Evolutionary conservation across 1,140 invertebrate species (phyloP), one percentile per base, ranked within the genome.

Genomic region (Drosophila ananassae): DNA sequence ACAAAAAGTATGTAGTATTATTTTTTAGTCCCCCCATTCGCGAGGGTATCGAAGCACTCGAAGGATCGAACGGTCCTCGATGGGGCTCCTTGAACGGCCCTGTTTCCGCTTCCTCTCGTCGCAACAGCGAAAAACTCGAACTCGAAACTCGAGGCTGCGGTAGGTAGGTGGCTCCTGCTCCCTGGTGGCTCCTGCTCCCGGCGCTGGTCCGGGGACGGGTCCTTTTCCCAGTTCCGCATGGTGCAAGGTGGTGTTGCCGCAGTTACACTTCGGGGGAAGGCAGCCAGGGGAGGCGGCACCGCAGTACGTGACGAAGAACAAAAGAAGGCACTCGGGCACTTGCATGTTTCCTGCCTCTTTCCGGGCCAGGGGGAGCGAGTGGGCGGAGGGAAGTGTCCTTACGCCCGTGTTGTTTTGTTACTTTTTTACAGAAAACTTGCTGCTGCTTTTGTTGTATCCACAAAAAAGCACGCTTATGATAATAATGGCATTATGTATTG

Each of bases 261-360:
- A 44, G 41, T 13, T 8, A 21, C 41, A 44, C 41, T 44, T 72
- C 64, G 58, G 53, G 78, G 67, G 64, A 56, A 7, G 1, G 30
- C 2, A n/a, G 13, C 28, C 32, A 24, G 9, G 1, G 34, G 50
- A 4, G 50, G 37, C 56, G 83, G 81, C 82, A 78, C 90, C 87
- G 77, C 90, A 89, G 74, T 87, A 91, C 90, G 90, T 91, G 90
- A 91, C 85, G 72, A 91, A 91, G 87, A 91, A 91, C 90, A 91
- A 91, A 91, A 91, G 90, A 91, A 91, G 90, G 90, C 89, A 91
- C 90, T 91, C 89, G 89, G 84, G 73, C 82, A 85, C 79, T 85
- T 85, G 77, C 77, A 72, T 67, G 67, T 62, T 71, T 77, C 77
- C 64, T 71, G 57, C 56, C 55, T 34, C 53, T 55, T 37, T 39